Conservation (phyloP, 1,140 invertebrate species). For the Listronotus bonariensis region DNA sequence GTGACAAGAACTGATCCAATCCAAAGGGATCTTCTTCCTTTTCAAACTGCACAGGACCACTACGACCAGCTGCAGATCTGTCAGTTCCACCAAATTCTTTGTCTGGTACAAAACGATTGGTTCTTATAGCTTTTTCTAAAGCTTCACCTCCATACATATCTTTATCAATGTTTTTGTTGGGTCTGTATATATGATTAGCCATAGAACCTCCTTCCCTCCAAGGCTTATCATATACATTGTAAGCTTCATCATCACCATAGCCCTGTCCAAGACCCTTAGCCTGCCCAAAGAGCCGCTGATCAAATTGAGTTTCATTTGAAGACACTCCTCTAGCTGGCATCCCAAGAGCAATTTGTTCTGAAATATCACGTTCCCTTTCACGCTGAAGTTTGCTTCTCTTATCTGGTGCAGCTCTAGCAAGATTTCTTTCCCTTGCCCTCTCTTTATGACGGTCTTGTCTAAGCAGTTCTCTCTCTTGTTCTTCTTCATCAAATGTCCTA, state of each 20-base stretch:
- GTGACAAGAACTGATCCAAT: conserved; percentile 95
- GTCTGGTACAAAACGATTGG: conserved; percentile 93
- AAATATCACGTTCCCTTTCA: conserved; percentile 95
- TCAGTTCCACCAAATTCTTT: conserved; percentile 95
- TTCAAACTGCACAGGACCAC: conserved; percentile 96
- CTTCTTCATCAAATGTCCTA: conserved; percentile 65
- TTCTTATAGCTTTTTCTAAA: conserved; percentile 83
- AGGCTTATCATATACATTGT: conserved; percentile 97
- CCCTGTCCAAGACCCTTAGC: conserved; percentile 90
- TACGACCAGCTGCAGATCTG: conserved; percentile 67
- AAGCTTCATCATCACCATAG: conserved; percentile 96
- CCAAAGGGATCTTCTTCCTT: conserved; percentile 96
- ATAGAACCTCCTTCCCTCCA: conserved; percentile 84
- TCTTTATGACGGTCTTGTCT: conserved; percentile 90
- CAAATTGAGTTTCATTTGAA: conserved; percentile 87
- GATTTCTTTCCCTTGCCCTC: conserved; percentile 87
- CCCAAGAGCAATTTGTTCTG: conserved; percentile 97
- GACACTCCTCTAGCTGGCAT: conserved; percentile 82
- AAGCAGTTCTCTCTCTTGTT: conserved; percentile 87
- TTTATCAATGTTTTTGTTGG: conserved; percentile 85
- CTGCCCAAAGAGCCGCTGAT: conserved; percentile 95
- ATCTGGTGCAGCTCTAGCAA: conserved; percentile 91
- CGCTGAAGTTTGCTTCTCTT: conserved; percentile 89
- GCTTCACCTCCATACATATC: conserved; percentile 87
- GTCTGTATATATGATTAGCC: conserved; percentile 90